These are phyloP conservation scores for Strigamia transsilvanica DNA, from an alignment of 2,888 invertebrate genomes.

Conservation along the genomic window DNA sequence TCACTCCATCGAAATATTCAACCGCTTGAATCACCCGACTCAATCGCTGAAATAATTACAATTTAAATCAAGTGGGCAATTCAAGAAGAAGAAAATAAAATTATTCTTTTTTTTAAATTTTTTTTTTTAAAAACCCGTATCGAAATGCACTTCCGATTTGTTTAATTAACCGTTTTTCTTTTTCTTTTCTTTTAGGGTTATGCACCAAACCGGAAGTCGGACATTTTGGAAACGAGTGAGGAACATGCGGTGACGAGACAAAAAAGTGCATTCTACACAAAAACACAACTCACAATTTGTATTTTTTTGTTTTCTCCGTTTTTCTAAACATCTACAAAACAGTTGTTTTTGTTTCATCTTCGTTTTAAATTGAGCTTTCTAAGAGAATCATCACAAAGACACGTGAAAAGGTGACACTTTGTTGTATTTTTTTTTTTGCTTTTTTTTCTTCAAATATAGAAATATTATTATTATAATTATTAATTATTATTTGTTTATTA, in stretches of 20 bases:
- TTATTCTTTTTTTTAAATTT: too few relatives aligned
- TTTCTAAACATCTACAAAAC: conserved; percentile 46
- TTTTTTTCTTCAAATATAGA: conserved; percentile 35
- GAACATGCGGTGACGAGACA: conserved; percentile 49
- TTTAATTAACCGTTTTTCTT: background rate
- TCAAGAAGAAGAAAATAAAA: conserved; percentile 35
- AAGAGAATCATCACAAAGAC: conserved; percentile 49
- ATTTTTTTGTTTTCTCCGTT: background rate
- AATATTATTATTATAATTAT: conserved; percentile 17
- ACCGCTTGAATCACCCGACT: conserved; percentile 36
- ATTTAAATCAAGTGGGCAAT: conserved; percentile 11
- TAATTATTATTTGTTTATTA: conserved; percentile 27
- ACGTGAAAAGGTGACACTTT: conserved; percentile 45
- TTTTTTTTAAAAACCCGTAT: background rate
- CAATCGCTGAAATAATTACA: conserved; percentile 8
- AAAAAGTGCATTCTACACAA: conserved; percentile 45
- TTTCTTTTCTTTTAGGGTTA: background rate
- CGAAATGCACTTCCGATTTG: background rate
- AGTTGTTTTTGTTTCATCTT: background rate
- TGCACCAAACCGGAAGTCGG: background rate
- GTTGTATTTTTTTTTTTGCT: background rate
- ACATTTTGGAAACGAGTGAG: background rate
- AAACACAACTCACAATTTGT: conserved; percentile 32
- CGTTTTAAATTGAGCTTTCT: conserved; percentile 40
- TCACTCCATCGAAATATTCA: conserved; percentile 23